Percentiles rank a stretch among this genome's conserved stretches.
Conservation (phyloP, 2,113 vertebrate species). For the Scalopus aquaticus region DNA sequence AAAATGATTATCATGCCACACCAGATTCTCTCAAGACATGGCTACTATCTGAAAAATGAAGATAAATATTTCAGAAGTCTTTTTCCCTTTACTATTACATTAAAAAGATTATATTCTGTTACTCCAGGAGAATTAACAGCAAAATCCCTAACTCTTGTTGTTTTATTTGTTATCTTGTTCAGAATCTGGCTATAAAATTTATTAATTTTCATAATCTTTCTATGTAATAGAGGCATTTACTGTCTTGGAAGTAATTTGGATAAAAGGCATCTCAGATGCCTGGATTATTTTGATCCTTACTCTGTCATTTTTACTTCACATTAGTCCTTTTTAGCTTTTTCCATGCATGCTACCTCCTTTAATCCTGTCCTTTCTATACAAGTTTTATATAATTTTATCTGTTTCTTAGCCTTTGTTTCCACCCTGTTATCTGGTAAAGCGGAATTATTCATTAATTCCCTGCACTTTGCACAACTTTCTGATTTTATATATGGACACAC, state of each 20-base stretch:
- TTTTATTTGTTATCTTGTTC: not conserved
- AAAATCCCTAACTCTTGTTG: not conserved
- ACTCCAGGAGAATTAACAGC: not conserved
- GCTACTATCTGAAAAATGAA: not conserved
- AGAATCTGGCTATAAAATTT: not conserved
- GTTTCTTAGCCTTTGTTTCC: not conserved
- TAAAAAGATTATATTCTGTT: not conserved
- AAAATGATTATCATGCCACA: not conserved
- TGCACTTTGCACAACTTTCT: not conserved
- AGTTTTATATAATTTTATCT: not conserved
- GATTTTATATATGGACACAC: not conserved
- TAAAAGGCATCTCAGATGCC: not conserved
- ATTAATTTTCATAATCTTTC: not conserved
- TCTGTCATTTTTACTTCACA: not conserved
- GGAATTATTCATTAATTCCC: not conserved
- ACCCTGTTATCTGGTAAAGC: not conserved
- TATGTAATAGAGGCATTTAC: not conserved
- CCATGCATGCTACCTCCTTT: not conserved
- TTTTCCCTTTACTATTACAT: not conserved
- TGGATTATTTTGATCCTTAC: not conserved
- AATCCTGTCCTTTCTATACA: not conserved
- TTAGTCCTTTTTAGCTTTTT: not conserved
- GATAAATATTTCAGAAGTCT: not conserved
- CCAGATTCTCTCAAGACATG: not conserved
- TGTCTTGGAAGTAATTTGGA: not conserved